Conservation (phyloP, 2,797 vertebrate genomes). For the Podargus strigoides region DNA sequence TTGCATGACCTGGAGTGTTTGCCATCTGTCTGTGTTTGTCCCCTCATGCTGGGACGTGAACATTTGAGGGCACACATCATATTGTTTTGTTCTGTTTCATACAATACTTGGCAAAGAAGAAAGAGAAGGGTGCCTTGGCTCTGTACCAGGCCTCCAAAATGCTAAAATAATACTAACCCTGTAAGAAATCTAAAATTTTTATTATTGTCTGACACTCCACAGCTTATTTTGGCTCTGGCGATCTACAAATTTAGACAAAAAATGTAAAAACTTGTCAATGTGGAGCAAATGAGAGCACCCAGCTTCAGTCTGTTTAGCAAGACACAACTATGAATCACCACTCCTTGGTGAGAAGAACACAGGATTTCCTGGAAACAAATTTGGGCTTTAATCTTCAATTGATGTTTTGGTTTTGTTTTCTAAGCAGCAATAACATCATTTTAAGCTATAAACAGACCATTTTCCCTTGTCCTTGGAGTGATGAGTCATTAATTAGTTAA, state of each 20-base stretch:
- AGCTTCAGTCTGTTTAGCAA: slow-evolving; percentile 14
- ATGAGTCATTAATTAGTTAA: slow-evolving; percentile 13
- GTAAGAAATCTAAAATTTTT: slow-evolving; percentile 7
- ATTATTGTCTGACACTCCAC: neutral
- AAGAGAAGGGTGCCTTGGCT: neutral
- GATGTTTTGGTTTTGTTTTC: slow-evolving; percentile 35
- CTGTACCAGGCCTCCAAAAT: neutral
- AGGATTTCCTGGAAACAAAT: slow-evolving; percentile 46
- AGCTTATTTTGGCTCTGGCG: slow-evolving; percentile 45
- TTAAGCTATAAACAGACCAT: neutral
- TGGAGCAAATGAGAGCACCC: slow-evolving; percentile 29
- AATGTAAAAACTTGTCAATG: neutral
- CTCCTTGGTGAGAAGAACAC: neutral
- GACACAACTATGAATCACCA: neutral
- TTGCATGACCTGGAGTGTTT: neutral
- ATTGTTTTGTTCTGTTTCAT: neutral
- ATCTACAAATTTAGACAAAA: neutral
- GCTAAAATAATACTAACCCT: slow-evolving; percentile 25
- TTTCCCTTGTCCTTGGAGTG: neutral
- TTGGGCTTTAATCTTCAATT: slow-evolving; percentile 12
- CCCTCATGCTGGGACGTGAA: neutral
- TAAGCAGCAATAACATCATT: slow-evolving; percentile 15
- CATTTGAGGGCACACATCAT: neutral
- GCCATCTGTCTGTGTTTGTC: neutral
- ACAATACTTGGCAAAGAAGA: slow-evolving; percentile 27